A percentile compares a stretch with the other conserved stretches of the same genome.
Conservation (phyloP, 2,113 vertebrate genomes). For the Prunella fulvescens region DNA sequence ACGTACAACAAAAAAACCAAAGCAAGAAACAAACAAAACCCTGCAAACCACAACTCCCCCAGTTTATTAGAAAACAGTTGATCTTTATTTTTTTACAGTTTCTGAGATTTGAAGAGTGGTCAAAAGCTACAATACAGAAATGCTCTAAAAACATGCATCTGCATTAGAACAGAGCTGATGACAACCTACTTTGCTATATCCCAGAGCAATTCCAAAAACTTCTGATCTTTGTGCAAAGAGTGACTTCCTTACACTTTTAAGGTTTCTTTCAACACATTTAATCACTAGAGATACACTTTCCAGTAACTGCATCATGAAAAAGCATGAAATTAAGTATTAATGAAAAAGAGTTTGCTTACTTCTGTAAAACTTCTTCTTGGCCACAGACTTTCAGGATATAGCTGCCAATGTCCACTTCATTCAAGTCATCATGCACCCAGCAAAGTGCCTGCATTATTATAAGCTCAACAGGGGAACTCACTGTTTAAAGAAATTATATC, state of each 20-base stretch:
- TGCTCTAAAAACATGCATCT: not conserved
- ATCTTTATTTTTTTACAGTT: not conserved
- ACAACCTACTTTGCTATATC: not conserved
- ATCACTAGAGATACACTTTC: not conserved
- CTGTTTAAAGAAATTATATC: conserved; percentile 71
- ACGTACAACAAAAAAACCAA: too few species aligned
- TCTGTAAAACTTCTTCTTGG: conserved; percentile 93
- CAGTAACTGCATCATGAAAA: not conserved
- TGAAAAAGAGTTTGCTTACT: conserved; percentile 80
- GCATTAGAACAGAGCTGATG: not conserved
- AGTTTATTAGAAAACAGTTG: not conserved
- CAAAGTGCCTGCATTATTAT: conserved; percentile 97
- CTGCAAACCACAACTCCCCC: not conserved
- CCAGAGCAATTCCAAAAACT: not conserved
- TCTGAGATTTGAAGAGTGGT: not conserved
- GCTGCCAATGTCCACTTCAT: conserved; percentile 91
- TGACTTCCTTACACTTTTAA: not conserved
- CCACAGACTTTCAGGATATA: conserved; percentile 97
- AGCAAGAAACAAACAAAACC: not conserved
- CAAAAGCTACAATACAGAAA: not conserved
- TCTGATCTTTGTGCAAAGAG: not conserved
- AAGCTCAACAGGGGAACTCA: conserved; percentile 95
- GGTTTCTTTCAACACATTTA: not conserved
- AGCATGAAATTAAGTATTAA: not conserved
- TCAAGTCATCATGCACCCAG: conserved; percentile 97